phyloP scores from a whole-genome alignment of 2,888 invertebrate genomes.

The Agrochola lychnidis region DNA sequence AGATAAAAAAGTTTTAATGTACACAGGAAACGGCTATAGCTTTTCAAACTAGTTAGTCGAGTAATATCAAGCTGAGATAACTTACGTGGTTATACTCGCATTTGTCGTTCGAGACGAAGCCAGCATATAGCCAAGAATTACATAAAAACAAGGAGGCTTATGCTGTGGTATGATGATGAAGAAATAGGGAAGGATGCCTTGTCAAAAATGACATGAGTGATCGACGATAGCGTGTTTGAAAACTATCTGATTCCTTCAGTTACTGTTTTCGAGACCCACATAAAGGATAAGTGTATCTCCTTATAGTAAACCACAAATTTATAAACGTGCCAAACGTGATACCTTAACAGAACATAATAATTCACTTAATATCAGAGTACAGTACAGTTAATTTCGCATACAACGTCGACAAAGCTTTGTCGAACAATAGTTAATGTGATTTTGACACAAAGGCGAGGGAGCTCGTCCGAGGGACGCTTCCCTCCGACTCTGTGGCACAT shows the following conservation, averaged over 20 bases:
- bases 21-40: constrained; percentile 68
- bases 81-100: constrained; percentile 21
- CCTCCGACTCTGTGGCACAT: constrained; percentile 61
- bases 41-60: constrained; percentile 63
- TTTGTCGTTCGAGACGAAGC: not conserved
- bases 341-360: constrained; percentile 40
- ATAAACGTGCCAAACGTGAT: constrained; percentile 13
- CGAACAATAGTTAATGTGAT: constrained; percentile 83
- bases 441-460: constrained; percentile 76
- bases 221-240: not conserved
- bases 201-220: not conserved
- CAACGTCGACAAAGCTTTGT: constrained; percentile 72
- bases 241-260: not conserved
- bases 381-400: constrained; percentile 68
- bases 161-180: not conserved
- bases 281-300: not conserved
- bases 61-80: constrained; percentile 45
- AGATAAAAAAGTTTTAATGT: constrained; percentile 72
- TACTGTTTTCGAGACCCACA: not conserved
- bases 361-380: constrained; percentile 50
- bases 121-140: not conserved
- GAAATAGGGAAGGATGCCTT: not conserved
- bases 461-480: constrained; percentile 62
- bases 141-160: not conserved
- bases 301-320: not conserved